Evolutionary conservation across 2,113 vertebrate genomes (phyloP).

Genomic region (Passer domesticus): DNA sequence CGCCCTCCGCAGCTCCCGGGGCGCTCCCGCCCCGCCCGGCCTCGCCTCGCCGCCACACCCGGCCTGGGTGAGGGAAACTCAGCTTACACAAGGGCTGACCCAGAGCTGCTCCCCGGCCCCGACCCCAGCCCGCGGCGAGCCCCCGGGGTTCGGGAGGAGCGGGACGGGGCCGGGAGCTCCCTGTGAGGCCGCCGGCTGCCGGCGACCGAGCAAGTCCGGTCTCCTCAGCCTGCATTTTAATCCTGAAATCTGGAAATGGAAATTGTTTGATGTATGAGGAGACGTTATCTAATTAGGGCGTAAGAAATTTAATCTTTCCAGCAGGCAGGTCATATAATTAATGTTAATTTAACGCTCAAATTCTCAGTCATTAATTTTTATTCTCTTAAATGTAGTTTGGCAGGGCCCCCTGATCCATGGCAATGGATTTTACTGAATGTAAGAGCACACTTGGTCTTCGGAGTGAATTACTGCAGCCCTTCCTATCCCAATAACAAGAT

Average conservation of each 20-base stretch:
- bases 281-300: slow-evolving; percentile 97
- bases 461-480: slow-evolving; percentile 89
- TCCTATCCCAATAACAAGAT: slow-evolving; percentile 94
- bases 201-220: neutral
- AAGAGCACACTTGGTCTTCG: slow-evolving; percentile 84
- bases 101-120: neutral
- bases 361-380: slow-evolving; percentile 98
- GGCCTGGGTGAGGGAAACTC: neutral
- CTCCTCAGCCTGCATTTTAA: slow-evolving; percentile 48
- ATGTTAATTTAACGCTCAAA: slow-evolving; percentile 99
- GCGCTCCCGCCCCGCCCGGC: neutral
- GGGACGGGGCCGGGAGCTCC: neutral
- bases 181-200: neutral
- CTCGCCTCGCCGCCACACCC: neutral
- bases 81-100: neutral
- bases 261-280: slow-evolving; percentile 95
- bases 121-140: neutral
- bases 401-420: slow-evolving; percentile 83
- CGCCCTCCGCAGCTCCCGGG: neutral
- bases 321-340: slow-evolving; percentile 99
- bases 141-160: neutral
- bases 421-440: slow-evolving; percentile 83
- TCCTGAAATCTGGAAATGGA: slow-evolving; percentile 80
- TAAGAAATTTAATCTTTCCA: slow-evolving; percentile 99
- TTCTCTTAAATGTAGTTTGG: slow-evolving; percentile 98